Conservation (phyloP, 35 echinoderm and acorn worm species). For the Strongylocentrotus purpuratus region DNA sequence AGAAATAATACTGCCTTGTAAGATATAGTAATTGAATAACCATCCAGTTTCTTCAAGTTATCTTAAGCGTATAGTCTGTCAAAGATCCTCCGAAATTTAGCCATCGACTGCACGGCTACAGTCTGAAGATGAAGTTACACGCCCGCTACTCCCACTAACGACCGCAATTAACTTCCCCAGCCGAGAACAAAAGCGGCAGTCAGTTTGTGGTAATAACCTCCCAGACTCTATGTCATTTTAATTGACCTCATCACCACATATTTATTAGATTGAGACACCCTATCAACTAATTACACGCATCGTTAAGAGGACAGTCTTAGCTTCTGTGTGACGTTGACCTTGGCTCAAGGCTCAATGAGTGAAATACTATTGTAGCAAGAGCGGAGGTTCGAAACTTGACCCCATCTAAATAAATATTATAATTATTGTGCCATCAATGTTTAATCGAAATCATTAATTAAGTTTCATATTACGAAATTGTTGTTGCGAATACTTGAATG, state of each 20-base stretch:
- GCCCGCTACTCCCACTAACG: neutral
- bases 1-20: too few relatives aligned
- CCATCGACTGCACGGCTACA: neutral
- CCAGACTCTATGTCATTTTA: neutral
- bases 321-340: neutral
- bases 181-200: neutral
- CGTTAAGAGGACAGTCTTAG: neutral
- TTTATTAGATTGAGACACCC: constrained; percentile 11
- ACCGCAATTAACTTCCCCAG: neutral
- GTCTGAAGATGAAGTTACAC: neutral
- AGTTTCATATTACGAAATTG: too few relatives aligned
- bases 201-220: neutral
- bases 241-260: neutral
- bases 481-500: too few relatives aligned
- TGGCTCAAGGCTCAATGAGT: neutral
- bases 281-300: neutral
- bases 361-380: neutral
- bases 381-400: neutral
- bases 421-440: too few relatives aligned
- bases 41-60: too few relatives aligned
- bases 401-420: neutral
- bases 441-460: too few relatives aligned
- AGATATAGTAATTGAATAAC: too few relatives aligned
- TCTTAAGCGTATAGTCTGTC: too few relatives aligned
- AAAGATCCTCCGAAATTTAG: too few relatives aligned